Evolutionary conservation across 2,113 vertebrate genomes (phyloP), one percentile per base, ranked within the genome.

Genomic region (Cinclus mexicanus): DNA sequence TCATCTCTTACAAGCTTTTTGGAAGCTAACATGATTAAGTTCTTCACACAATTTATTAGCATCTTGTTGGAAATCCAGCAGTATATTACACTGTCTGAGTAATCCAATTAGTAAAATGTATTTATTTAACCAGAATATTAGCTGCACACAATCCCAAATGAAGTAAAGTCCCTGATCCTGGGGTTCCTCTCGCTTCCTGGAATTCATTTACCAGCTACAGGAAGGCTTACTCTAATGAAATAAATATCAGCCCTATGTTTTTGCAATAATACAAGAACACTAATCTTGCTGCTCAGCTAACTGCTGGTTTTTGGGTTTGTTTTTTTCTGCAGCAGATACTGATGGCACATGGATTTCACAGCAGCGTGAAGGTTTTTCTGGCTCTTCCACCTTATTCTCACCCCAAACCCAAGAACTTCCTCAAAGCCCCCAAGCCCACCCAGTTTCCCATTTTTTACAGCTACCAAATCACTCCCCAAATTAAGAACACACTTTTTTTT

Each of bases 1-100:
- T 97, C 95, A 95, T 97, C 96, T 96, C 97, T 92, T 95, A 97
- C 96, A 96, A 97, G 97, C 97, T 97, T 97, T 97, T 87, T 71
- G 96, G 95, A 94, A 83, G 93, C 97, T 98, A 97, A 98, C 96
- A 89, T 97, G 98, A 98, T 98, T 98, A 98, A 97, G 95, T 95
- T 97, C 97, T 97, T 97, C 97, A 96, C 96, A 94, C 98, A 97
- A 98, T 98, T 98, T 97, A 98, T 98, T 98, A 98, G 98, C 97
- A 95, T 96, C 96, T 3, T 97, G 97, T 97, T 95, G 96, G 96
- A 98, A 97, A 98, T 96, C 97, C 96, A 94, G 87, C 72, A 61
- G 96, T 97, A 86, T 97, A 97, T 97, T 96, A 96, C 87, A 76
- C 95, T 97, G 92, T 93, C 96, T 88, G 95, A 96, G 93, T 98